These are phyloP conservation scores for Luperina testacea DNA, from an alignment of 2,888 invertebrate genomes.

Conservation along the genomic window DNA sequence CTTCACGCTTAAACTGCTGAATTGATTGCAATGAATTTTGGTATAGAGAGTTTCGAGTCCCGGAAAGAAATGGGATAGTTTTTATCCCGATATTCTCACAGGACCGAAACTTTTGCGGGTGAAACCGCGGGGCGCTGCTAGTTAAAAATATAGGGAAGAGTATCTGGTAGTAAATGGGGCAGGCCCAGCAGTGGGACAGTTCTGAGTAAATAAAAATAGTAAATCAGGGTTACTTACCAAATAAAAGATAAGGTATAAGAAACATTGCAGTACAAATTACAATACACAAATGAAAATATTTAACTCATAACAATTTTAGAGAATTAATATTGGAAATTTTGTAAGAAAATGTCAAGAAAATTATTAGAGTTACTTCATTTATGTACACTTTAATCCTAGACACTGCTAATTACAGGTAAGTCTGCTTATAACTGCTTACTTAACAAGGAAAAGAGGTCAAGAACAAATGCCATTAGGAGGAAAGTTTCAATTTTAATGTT, in stretches of 20 bases:
- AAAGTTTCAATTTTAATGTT: slow-evolving; percentile 5
- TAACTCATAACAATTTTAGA: neutral
- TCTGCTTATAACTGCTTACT: neutral
- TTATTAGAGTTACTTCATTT: neutral
- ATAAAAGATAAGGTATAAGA: slow-evolving; percentile 3
- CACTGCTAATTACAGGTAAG: neutral
- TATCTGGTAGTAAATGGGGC: neutral
- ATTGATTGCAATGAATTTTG: too few relatives aligned
- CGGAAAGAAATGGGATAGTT: too few relatives aligned
- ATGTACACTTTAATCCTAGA: neutral
- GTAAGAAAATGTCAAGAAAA: neutral
- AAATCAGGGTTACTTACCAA: slow-evolving; percentile 2
- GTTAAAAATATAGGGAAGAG: too few relatives aligned
- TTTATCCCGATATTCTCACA: too few relatives aligned
- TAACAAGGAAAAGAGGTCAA: slow-evolving; percentile 32
- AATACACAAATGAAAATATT: slow-evolving; percentile 6
- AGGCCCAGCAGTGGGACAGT: neutral
- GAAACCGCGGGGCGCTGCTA: too few relatives aligned
- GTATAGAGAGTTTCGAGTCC: too few relatives aligned
- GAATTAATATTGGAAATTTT: neutral
- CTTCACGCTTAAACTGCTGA: too few relatives aligned
- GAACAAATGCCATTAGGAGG: slow-evolving; percentile 1
- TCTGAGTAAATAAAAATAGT: neutral
- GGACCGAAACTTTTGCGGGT: too few relatives aligned
- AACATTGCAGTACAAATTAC: slow-evolving; percentile 4